Evolutionary conservation across 2,113 vertebrate genomes (phyloP), one percentile per base, ranked within the genome.

Genomic region (Corythoichthys intestinalis): DNA sequence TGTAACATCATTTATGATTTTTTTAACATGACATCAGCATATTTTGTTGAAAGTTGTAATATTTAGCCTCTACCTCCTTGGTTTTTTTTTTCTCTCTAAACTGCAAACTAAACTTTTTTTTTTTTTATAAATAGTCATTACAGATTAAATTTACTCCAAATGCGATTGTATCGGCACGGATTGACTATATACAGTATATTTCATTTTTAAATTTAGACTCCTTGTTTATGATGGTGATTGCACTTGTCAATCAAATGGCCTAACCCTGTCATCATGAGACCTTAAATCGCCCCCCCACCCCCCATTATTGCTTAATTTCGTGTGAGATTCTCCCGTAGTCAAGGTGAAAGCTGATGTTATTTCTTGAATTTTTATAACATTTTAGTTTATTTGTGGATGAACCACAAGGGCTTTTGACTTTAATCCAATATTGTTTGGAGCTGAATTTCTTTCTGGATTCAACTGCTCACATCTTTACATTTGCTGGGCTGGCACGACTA

Each of bases 401-500:
- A 47, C 44, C 59, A 44, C 39, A 46, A 62, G 39, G 2, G 10
- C 61, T 44, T 44, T 56, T 11, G 59, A 62, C 39, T 11, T 6
- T 34, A 20, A 48, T 63, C 41, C 14, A 2, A 7, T 58, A 2
- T 37, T 34, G 4, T 2, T 37, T 47, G 20, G 41, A 63, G 44
- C 44, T 46, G 9, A 28, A 38, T 52, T 38, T 20, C 17, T 20
- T 34, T 48, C 14, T 49, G 14, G 35, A 17, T 37, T 66, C 35
- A 3, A 41, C 14, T 41, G 41, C 15, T 63, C 60, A 13, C 60
- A 28, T 47, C 20, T 63, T 38, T 6, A 0, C 10, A 0, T 52
- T 70, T 56, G 15, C 77, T 86, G 83, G 69, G 72, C 70, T 70
- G 77, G 77, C 67, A 12, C 56, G 56, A 58, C 34, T 17, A 44